Evolutionary conservation across 2,113 vertebrate genomes (phyloP).

Genomic region (Nothocercus julius): DNA sequence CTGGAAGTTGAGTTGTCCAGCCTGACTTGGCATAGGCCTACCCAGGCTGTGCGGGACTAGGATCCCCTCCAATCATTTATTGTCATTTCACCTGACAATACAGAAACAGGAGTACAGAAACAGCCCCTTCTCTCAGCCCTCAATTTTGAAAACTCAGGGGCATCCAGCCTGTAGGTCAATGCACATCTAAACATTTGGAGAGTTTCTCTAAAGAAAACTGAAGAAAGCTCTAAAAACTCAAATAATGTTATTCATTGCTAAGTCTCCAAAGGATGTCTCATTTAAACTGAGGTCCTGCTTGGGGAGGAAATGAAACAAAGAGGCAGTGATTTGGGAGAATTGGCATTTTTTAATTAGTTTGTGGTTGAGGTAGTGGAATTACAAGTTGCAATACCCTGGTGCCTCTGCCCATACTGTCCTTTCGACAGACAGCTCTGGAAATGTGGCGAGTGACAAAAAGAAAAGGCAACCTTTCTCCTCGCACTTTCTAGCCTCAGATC

Average conservation of each 20-base stretch:
- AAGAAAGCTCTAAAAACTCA: conserved; percentile 33
- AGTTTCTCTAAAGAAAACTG: conserved; percentile 17
- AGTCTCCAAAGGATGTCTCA: not conserved
- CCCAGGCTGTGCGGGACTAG: not conserved
- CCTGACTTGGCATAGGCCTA: not conserved
- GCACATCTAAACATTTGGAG: not conserved
- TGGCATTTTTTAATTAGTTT: conserved; percentile 13
- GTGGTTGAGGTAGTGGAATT: conserved; percentile 21
- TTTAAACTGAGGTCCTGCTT: conserved; percentile 29
- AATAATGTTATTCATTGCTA: conserved; percentile 1
- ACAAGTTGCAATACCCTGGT: not conserved
- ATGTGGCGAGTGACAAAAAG: conserved; percentile 22
- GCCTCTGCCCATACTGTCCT: not conserved
- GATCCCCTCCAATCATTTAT: not conserved
- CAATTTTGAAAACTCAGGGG: not conserved
- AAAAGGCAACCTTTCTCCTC: not conserved
- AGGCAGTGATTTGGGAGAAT: not conserved
- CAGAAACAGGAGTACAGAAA: not conserved
- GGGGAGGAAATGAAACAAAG: conserved; percentile 41
- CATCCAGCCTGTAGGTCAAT: not conserved
- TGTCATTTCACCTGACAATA: not conserved
- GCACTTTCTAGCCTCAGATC: not conserved
- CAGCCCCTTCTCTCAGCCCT: not conserved
- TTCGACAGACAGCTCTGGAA: not conserved
- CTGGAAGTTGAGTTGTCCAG: not conserved